Conservation (phyloP, 1,140 invertebrate genomes). For the Anastrepha ludens region DNA sequence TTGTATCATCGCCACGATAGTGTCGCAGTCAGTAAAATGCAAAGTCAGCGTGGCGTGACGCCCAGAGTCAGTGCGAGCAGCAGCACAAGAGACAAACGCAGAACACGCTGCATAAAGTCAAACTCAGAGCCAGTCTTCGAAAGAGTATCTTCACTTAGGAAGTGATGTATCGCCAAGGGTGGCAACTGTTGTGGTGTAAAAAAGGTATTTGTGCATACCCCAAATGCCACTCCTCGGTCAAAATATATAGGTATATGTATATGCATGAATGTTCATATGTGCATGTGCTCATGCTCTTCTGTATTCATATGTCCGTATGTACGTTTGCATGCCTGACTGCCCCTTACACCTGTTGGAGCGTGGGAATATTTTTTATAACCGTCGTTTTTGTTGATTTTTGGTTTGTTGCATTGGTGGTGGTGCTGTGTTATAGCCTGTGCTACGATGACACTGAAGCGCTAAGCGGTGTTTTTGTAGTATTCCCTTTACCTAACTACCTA, state of each 20-base stretch:
- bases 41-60: constrained; percentile 25
- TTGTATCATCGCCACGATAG: background rate
- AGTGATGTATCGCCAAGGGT: background rate
- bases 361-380: constrained; percentile 21
- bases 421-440: background rate
- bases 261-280: background rate
- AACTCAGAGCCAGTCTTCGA: background rate
- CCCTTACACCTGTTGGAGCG: constrained; percentile 38
- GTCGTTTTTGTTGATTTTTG: background rate
- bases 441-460: background rate
- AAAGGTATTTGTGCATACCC: background rate
- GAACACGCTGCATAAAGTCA: background rate
- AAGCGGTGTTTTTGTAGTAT: background rate
- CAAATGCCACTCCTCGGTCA: background rate
- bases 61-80: background rate
- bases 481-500: background rate
- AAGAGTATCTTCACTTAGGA: background rate
- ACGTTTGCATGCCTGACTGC: background rate
- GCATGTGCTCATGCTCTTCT: background rate
- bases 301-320: background rate
- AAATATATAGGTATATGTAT: background rate
- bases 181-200: background rate
- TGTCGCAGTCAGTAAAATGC: constrained; percentile 4
- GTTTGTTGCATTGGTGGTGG: background rate
- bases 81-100: background rate